Evolutionary conservation across 2,797 vertebrate species (phyloP), one percentile per base, ranked within the genome.

Genomic region (Anisognathus igniventris): DNA sequence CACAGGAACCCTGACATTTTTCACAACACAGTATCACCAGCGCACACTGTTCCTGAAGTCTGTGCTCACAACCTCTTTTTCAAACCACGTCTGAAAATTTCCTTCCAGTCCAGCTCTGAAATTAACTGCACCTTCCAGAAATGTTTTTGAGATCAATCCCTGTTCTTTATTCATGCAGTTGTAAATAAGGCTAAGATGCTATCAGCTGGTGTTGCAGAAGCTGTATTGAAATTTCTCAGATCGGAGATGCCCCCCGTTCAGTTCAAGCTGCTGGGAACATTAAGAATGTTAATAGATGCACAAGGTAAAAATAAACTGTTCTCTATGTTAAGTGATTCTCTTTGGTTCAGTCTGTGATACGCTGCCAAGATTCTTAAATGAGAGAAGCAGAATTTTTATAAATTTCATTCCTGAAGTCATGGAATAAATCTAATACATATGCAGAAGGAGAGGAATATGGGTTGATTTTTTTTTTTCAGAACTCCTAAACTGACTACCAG

Each of bases 151-250:
- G 53, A 74, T 95, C 60, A 71, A 76, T 79, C 60, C 66, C 75
- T 97, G 56, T 96, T 97, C 80, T 97, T 97, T 96, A 92, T 96
- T 89, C 92, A 65, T 75, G 23, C 96, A 99, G 99, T 99, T 97
- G 98, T 99, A 86, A 99, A 99, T 98, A 99, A 99, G 96, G 98
- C 99, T 70, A 99, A 99, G 98, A 99, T 99, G 99, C 98, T 99
- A 82, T 98, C 98, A 28, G 98, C 99, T 42, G 99, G 99, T 1
- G 99, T 99, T 78, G 98, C 99, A 35, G 98, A 99, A 33, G 98
- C 99, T 79, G 99, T 99, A 86, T 95, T 99, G 97, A 99, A 99
- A 97, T 99, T 99, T 88, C 97, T 99, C 88, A 99, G 98, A 93
- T 99, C 99, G 2, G 99, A 99, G 98, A 99, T 99, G 99, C 99